A percentile compares a stretch with the other conserved stretches of the same genome.
Evolutionary conservation across 2,888 invertebrate species (phyloP).

Genomic region (Teleiodes luculella): DNA sequence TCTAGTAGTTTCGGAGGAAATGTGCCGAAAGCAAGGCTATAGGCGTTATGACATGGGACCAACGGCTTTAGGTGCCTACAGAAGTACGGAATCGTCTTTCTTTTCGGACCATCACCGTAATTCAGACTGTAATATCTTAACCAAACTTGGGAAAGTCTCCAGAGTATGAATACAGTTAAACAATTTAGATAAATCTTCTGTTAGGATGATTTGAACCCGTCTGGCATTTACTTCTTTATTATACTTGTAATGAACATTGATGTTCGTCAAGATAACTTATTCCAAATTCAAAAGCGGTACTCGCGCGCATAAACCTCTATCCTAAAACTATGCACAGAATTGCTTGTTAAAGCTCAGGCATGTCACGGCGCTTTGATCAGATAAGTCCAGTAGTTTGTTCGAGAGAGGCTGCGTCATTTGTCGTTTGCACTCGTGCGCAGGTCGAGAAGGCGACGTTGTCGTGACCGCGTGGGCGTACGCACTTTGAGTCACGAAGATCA

Average conservation of each 20-base stretch:
- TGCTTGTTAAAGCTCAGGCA: constrained; percentile 42
- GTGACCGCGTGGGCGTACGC: constrained; percentile 63
- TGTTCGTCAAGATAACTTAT: constrained; percentile 16
- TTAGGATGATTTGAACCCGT: too few relatives aligned
- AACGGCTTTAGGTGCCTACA: too few relatives aligned
- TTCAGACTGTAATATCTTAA: too few relatives aligned
- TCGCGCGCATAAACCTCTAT: constrained; percentile 11
- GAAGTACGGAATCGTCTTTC: too few relatives aligned
- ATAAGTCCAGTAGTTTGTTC: constrained; percentile 73
- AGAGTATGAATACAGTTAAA: too few relatives aligned
- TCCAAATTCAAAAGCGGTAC: constrained; percentile 19
- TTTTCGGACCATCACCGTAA: too few relatives aligned
- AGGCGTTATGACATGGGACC: too few relatives aligned
- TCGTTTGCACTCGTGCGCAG: constrained; percentile 45
- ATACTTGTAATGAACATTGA: background rate
- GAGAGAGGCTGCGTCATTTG: constrained; percentile 55
- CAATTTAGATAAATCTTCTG: too few relatives aligned
- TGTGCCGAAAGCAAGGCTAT: too few relatives aligned
- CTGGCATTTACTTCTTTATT: too few relatives aligned
- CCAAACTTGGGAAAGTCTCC: too few relatives aligned
- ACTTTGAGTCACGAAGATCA: constrained; percentile 21
- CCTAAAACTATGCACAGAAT: constrained; percentile 18
- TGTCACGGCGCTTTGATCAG: constrained; percentile 72
- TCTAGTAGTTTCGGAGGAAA: too few relatives aligned
- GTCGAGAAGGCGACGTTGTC: constrained; percentile 33